Percentiles rank a stretch among this genome's conserved stretches.
Evolutionary conservation across 1,140 invertebrate species (phyloP).

Genomic region (Drosophila kurseongensis): DNA sequence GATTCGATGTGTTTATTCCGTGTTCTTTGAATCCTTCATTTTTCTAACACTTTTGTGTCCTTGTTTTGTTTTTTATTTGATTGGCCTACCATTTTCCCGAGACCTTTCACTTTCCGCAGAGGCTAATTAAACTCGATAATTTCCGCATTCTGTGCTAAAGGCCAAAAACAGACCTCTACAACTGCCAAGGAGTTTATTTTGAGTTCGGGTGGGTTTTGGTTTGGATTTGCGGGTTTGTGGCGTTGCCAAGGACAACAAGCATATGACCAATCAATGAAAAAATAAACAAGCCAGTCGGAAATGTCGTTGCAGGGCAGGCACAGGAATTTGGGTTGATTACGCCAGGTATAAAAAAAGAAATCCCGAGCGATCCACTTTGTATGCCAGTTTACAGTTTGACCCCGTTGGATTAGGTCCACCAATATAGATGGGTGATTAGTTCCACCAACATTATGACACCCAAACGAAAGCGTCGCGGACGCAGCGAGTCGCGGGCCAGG

Average conservation of each 20-base stretch:
- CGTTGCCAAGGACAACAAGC: slow-evolving; percentile 54
- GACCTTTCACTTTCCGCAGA: slow-evolving; percentile 38
- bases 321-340: slow-evolving; percentile 72
- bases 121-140: slow-evolving; percentile 50
- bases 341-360: slow-evolving; percentile 49
- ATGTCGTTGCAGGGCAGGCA: slow-evolving; percentile 43
- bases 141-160: slow-evolving; percentile 45
- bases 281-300: slow-evolving; percentile 60
- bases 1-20: background rate
- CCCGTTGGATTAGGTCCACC: slow-evolving; percentile 28
- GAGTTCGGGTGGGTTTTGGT: background rate
- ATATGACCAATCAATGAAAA: slow-evolving; percentile 66
- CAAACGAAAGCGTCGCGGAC: slow-evolving; percentile 59
- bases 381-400: slow-evolving; percentile 61
- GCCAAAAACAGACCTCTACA: slow-evolving; percentile 40
- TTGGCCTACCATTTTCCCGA: slow-evolving; percentile 1
- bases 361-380: slow-evolving; percentile 28
- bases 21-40: background rate
- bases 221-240: slow-evolving; percentile 2
- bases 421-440: slow-evolving; percentile 6
- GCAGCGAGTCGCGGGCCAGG: slow-evolving; percentile 47
- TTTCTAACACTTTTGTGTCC: slow-evolving; percentile 6
- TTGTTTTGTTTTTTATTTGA: slow-evolving; percentile 2
- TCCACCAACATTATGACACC: slow-evolving; percentile 52
- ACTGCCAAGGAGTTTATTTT: slow-evolving; percentile 15